Conservation (phyloP, 2,113 vertebrate genomes). For the Symphodus melops region DNA sequence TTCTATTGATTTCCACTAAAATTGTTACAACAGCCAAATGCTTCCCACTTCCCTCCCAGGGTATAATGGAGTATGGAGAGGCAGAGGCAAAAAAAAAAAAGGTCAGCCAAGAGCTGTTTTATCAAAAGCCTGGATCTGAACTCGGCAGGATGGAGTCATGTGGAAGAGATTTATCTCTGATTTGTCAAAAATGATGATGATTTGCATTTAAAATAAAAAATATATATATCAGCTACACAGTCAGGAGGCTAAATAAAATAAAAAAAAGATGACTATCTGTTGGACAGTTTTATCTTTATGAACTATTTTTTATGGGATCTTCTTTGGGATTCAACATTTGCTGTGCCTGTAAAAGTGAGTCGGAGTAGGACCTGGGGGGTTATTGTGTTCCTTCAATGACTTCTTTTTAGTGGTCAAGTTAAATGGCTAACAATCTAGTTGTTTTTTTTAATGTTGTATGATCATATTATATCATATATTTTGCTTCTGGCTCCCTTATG, state of each 20-base stretch:
- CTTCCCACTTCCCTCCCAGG: background rate
- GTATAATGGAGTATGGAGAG: background rate
- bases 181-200: conserved; percentile 50
- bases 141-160: conserved; percentile 12
- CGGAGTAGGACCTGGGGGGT: conserved; percentile 23
- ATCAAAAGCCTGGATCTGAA: conserved; percentile 39
- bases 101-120: conserved; percentile 29
- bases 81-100: conserved; percentile 22
- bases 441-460: background rate
- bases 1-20: conserved; percentile 47
- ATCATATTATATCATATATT: background rate
- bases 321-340: conserved; percentile 38
- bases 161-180: conserved; percentile 21
- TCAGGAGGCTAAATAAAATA: conserved; percentile 30
- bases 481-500: conserved; percentile 29
- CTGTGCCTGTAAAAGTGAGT: conserved; percentile 24
- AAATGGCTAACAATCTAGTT: conserved; percentile 10
- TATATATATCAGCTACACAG: conserved; percentile 25
- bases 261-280: no score
- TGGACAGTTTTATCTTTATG: conserved; percentile 33
- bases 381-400: conserved; percentile 28
- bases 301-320: conserved; percentile 44
- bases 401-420: conserved; percentile 16
- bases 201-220: conserved; percentile 52
- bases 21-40: conserved; percentile 18